A percentile compares a stretch with the other conserved stretches of the same genome.
Evolutionary conservation across 2,888 invertebrate genomes (phyloP).

Genomic region (Barypeithes pellucidus): DNA sequence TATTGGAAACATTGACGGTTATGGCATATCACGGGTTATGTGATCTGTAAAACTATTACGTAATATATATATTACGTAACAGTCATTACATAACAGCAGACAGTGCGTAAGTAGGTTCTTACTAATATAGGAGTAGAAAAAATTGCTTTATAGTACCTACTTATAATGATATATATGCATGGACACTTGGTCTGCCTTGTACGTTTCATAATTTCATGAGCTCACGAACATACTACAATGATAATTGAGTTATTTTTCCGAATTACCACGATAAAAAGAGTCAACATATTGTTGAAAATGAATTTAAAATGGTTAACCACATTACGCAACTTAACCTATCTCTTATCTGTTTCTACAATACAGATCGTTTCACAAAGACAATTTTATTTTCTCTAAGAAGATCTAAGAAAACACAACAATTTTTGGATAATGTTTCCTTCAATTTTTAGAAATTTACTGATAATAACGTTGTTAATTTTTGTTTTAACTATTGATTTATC

Average conservation of each 20-base stretch:
- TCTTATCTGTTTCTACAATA: conserved; percentile 6
- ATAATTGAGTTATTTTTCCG: background rate
- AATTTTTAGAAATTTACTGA: background rate
- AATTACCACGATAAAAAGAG: background rate
- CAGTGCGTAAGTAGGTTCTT: too few species aligned
- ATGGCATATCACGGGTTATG: too few species aligned
- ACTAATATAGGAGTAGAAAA: too few species aligned
- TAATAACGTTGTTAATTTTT: background rate
- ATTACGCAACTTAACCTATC: background rate
- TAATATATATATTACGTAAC: too few species aligned
- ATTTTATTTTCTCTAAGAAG: background rate
- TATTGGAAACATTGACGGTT: too few species aligned
- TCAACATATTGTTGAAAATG: background rate
- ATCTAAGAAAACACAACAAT: background rate
- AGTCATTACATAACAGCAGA: too few species aligned
- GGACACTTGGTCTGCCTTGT: too few species aligned
- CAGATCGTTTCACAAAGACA: background rate
- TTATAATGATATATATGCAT: too few species aligned
- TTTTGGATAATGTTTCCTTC: background rate
- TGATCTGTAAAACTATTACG: too few species aligned
- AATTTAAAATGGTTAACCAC: conserved; percentile 12
- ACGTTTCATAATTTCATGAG: too few species aligned
- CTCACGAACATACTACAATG: too few species aligned
- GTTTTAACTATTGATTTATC: background rate
- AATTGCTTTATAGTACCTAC: too few species aligned